A percentile compares a stretch with the other conserved stretches of the same genome.
Evolutionary conservation across 2,888 invertebrate species (phyloP).

Genomic region (Noctua janthina): DNA sequence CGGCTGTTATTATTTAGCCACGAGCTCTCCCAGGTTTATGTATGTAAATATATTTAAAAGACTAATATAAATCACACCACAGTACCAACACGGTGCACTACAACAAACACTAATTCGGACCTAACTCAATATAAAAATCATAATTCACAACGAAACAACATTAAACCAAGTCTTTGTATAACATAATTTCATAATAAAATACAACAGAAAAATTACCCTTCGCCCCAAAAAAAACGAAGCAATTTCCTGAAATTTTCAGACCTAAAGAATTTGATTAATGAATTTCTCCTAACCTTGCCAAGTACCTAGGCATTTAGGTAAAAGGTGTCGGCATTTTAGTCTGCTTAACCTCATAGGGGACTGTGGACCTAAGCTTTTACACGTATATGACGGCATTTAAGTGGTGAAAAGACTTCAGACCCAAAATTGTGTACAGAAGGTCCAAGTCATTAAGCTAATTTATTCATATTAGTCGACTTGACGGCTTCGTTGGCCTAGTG

Average conservation of each 20-base stretch:
- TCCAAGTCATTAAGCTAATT: neutral
- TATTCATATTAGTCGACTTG: neutral
- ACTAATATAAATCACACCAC: neutral
- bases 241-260: constrained; percentile 48
- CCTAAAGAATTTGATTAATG: constrained; percentile 35
- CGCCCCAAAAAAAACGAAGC: neutral
- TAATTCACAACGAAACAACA: constrained; percentile 23
- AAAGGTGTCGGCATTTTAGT: constrained; percentile 23
- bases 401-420: neutral
- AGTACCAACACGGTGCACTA: neutral
- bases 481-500: no score
- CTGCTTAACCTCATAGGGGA: constrained; percentile 18
- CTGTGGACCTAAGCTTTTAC: constrained; percentile 10
- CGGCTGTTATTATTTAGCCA: no score
- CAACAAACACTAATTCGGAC: constrained; percentile 7
- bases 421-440: constrained; percentile 21
- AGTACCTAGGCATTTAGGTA: constrained; percentile 18
- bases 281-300: constrained; percentile 1
- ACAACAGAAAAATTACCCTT: constrained; percentile 36
- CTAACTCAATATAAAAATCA: constrained; percentile 10
- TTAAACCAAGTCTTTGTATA: constrained; percentile 29
- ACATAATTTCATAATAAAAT: constrained; percentile 31
- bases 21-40: no score
- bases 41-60: no score
- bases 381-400: constrained; percentile 15